Percentiles rank a stretch among this genome's conserved stretches.
These are phyloP conservation scores for Arizona elegans DNA, from an alignment of 2,113 vertebrate species.

Conservation along the genomic window DNA sequence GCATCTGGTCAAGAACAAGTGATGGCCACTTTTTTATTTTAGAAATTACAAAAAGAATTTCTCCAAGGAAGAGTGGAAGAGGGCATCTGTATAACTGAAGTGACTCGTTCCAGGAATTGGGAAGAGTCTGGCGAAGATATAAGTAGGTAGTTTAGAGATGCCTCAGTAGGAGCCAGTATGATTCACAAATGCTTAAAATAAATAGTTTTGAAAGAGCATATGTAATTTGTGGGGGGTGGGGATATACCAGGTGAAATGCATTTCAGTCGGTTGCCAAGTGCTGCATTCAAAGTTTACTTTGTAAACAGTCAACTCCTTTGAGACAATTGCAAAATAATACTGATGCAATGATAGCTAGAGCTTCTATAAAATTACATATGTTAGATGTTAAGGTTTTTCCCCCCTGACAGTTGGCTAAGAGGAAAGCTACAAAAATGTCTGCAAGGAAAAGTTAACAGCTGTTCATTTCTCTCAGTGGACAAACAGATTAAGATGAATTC, in stretches of 20 bases:
- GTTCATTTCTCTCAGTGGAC: constrained; percentile 23
- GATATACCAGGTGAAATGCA: not conserved
- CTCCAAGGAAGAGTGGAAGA: not conserved
- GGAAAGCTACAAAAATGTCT: constrained; percentile 30
- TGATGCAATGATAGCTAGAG: constrained; percentile 24
- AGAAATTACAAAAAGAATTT: not conserved
- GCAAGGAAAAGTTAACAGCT: constrained; percentile 39
- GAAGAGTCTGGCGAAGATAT: not conserved
- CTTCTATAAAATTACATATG: constrained; percentile 18
- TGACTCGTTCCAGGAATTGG: not conserved
- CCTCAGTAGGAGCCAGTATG: not conserved
- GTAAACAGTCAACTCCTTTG: not conserved
- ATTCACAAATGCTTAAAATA: not conserved
- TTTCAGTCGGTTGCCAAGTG: not conserved
- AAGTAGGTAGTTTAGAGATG: not conserved
- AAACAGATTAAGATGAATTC: constrained; percentile 32
- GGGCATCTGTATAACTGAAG: not conserved
- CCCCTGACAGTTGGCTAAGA: not conserved
- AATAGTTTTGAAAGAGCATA: not conserved
- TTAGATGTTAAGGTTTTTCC: constrained; percentile 32
- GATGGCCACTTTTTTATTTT: not conserved
- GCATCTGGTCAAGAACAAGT: not conserved
- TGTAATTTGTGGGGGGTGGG: not conserved
- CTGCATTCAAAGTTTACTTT: not conserved
- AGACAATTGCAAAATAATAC: not conserved